These are phyloP conservation scores for Meleagris gallopavo DNA, from an alignment of 2,113 vertebrate genomes.

Conservation along the genomic window DNA sequence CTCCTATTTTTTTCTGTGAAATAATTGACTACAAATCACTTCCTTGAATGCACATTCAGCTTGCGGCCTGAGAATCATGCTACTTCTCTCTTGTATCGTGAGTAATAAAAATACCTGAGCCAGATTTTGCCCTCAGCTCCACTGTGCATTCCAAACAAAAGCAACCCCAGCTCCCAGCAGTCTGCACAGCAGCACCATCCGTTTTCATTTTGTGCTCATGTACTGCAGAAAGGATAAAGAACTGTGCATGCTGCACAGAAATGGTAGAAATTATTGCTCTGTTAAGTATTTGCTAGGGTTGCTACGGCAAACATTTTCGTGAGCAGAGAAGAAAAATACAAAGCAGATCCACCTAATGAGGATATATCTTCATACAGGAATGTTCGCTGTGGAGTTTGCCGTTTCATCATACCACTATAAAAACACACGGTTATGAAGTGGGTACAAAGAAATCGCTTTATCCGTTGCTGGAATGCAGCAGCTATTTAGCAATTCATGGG, in stretches of 20 bases:
- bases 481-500: not conserved
- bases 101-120: slow-evolving; percentile 5
- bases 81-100: not conserved
- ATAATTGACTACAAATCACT: not conserved
- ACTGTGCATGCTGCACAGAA: not conserved
- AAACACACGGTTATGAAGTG: not conserved
- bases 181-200: not conserved
- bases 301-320: not conserved
- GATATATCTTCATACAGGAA: not conserved
- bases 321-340: not conserved
- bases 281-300: not conserved
- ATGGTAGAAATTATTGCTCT: not conserved
- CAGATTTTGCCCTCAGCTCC: not conserved
- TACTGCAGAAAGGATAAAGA: not conserved
- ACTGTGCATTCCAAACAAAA: not conserved
- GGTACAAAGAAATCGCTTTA: not conserved
- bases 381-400: not conserved
- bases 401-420: not conserved
- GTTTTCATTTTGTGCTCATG: not conserved
- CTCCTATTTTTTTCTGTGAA: not conserved
- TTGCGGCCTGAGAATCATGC: not conserved
- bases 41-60: not conserved
- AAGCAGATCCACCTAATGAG: not conserved
- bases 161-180: not conserved
- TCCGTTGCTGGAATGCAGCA: not conserved